These are phyloP conservation scores for Teleogryllus oceanicus DNA, from an alignment of 2,888 invertebrate species.

Conservation along the genomic window DNA sequence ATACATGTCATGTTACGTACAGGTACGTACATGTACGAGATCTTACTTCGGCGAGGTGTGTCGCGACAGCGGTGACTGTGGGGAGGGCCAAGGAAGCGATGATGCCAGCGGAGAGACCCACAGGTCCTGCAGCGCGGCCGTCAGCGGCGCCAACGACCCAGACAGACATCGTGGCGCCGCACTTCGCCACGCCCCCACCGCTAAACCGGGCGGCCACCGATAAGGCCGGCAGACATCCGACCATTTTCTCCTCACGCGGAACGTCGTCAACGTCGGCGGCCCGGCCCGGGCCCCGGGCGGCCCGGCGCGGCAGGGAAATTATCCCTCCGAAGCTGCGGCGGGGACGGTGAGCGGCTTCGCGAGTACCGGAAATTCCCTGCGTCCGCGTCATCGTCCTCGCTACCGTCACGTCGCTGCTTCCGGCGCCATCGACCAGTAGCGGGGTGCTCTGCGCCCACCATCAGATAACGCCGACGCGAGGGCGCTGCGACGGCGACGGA, in stretches of 20 bases:
- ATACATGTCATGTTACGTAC: no score
- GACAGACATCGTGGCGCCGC: no score
- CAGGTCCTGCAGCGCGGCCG: no score
- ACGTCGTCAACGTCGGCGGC: background rate
- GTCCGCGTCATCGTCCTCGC: background rate
- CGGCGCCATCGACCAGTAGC: background rate
- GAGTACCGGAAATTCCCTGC: background rate
- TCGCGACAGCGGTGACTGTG: no score
- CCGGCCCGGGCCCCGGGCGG: background rate
- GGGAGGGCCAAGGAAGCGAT: no score
- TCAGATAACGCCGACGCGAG: background rate
- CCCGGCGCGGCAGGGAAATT: background rate
- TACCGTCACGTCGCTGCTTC: background rate
- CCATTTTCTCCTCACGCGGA: background rate
- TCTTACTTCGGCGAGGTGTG: no score
- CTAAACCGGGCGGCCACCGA: background rate
- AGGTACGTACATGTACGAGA: no score
- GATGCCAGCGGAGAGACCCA: no score
- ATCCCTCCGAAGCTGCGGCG: background rate
- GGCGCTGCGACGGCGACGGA: background rate
- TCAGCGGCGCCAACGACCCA: no score
- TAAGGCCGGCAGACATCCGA: background rate
- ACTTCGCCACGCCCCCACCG: background rate
- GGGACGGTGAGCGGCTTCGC: background rate
- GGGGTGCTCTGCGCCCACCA: background rate